These are phyloP conservation scores for Epinephelus lanceolatus DNA, from an alignment of 2,113 vertebrate genomes.

Conservation along the genomic window DNA sequence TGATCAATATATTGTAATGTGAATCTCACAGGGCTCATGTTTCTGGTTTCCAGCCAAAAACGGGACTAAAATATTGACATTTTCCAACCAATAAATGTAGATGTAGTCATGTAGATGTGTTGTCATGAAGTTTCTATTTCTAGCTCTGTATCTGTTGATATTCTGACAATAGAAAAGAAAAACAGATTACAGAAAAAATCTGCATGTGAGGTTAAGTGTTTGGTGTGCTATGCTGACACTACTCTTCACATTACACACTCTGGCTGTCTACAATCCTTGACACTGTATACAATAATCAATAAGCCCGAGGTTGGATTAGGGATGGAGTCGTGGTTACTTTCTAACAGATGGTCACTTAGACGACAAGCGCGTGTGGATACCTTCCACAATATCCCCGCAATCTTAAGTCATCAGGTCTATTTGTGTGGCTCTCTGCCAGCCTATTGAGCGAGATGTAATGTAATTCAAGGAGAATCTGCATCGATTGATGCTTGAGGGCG, in stretches of 20 bases:
- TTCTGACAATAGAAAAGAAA: not conserved
- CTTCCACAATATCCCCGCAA: constrained; percentile 44
- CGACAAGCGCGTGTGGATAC: constrained; percentile 32
- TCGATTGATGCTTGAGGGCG: constrained; percentile 69
- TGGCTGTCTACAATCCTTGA: not conserved
- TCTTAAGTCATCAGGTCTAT: constrained; percentile 56
- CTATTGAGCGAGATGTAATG: constrained; percentile 67
- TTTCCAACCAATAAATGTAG: not conserved
- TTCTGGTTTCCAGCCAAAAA: not conserved
- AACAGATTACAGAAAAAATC: not conserved
- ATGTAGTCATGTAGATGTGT: not conserved
- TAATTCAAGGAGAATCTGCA: constrained; percentile 71
- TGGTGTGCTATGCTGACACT: not conserved
- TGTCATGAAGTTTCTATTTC: not conserved
- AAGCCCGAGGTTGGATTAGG: not conserved
- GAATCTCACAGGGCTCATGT: not conserved
- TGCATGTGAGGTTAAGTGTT: not conserved
- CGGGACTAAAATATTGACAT: not conserved
- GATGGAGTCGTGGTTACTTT: not conserved
- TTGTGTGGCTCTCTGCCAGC: constrained; percentile 58
- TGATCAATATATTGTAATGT: constrained; percentile 5
- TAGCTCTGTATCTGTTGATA: not conserved
- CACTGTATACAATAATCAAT: not conserved
- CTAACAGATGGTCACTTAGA: constrained; percentile 19
- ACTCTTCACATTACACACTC: not conserved